phyloP scores from a whole-genome alignment of 53 echinoderm and acorn worm species.

The Hippasteria phrygiana region DNA sequence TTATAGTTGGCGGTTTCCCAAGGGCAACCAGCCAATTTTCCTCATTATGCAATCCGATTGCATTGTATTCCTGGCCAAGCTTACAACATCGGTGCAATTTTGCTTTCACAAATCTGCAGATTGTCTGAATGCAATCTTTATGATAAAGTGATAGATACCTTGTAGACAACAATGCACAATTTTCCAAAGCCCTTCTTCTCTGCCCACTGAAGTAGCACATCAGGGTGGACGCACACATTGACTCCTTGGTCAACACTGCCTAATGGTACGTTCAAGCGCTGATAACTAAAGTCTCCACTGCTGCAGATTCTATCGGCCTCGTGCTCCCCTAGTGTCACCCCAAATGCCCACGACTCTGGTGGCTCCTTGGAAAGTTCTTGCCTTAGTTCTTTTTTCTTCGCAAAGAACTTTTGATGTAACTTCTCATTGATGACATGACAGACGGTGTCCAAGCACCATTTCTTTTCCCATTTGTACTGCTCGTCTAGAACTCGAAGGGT shows the following conservation, averaged over 20 bases:
- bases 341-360: neutral
- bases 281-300: constrained; percentile 33
- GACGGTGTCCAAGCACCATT: neutral
- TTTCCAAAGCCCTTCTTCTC: constrained; percentile 9
- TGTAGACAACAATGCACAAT: constrained; percentile 11
- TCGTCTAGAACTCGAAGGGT: neutral
- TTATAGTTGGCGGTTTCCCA: no score
- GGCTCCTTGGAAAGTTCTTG: constrained; percentile 12
- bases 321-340: neutral
- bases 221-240: constrained; percentile 62
- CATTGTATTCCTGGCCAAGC: no score
- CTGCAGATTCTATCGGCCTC: constrained; percentile 48
- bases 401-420: neutral
- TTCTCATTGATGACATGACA: neutral
- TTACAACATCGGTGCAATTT: no score
- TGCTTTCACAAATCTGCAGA: no score
- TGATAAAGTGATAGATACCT: neutral
- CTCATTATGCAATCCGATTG: no score
- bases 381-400: neutral
- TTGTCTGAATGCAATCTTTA: no score
- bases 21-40: no score
- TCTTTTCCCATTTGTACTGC: neutral
- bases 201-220: constrained; percentile 60
- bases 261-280: constrained; percentile 54
- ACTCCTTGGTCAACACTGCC: constrained; percentile 62